Conservation (phyloP, 1,140 invertebrate genomes). For the Cardiocondyla obscurior region DNA sequence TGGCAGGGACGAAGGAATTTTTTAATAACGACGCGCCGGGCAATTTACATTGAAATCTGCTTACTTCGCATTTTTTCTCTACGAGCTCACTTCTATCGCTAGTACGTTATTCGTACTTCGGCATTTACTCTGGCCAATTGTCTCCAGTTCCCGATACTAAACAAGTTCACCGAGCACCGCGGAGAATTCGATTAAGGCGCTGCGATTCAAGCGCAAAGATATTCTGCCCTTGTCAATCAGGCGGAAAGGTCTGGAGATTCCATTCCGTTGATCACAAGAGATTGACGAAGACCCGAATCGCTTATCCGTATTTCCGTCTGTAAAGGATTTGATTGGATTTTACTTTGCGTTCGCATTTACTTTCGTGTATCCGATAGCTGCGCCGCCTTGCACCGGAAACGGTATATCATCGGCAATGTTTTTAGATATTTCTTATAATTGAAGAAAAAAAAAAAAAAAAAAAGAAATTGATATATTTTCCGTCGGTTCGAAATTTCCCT, state of each 20-base stretch:
- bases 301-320: constrained; percentile 52
- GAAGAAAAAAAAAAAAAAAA: not conserved
- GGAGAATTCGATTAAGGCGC: constrained; percentile 62
- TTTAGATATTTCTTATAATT: not conserved
- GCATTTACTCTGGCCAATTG: constrained; percentile 48
- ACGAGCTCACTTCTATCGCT: no score
- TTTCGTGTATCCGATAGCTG: not conserved
- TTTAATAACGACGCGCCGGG: constrained; percentile 17
- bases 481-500: not conserved
- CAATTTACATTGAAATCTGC: constrained; percentile 11
- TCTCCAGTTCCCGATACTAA: constrained; percentile 51
- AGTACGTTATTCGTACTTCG: not conserved
- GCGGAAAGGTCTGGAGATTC: constrained; percentile 19
- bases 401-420: not conserved
- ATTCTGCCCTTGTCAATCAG: constrained; percentile 43
- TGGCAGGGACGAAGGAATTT: constrained; percentile 4
- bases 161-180: constrained; percentile 16
- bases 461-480: not conserved
- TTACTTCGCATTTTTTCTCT: not conserved
- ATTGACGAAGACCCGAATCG: constrained; percentile 40
- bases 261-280: constrained; percentile 32
- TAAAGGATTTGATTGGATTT: constrained; percentile 38
- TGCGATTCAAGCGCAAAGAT: constrained; percentile 48
- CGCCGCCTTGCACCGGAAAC: not conserved
- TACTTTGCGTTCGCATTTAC: constrained; percentile 20